These are phyloP conservation scores for Drosophila ironensis DNA, from an alignment of 1,140 invertebrate genomes.

Conservation along the genomic window DNA sequence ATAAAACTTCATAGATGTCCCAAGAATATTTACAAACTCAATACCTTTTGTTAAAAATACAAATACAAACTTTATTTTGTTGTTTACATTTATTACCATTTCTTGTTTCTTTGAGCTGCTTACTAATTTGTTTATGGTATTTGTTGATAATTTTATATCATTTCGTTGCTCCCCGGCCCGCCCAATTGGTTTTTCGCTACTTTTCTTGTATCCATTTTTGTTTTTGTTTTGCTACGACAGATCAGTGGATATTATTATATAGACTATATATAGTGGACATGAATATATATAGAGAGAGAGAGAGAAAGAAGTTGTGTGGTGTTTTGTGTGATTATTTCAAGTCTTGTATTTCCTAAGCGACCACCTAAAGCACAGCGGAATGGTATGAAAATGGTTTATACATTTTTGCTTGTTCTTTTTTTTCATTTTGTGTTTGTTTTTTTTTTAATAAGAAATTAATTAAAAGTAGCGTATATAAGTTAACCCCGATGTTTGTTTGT, in stretches of 20 bases:
- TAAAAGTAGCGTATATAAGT: slow-evolving; percentile 65
- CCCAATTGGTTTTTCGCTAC: slow-evolving; percentile 38
- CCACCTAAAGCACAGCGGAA: slow-evolving; percentile 58
- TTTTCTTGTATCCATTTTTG: too few relatives aligned
- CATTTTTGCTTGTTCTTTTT: slow-evolving; percentile 1
- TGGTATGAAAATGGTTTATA: slow-evolving; percentile 49
- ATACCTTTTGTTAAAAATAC: not conserved
- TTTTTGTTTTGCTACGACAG: slow-evolving; percentile 33
- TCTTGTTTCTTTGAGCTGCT: not conserved
- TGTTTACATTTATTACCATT: not conserved
- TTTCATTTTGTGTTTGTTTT: slow-evolving; percentile 4
- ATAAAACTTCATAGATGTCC: too few relatives aligned
- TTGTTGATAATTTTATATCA: not conserved
- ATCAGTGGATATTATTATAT: slow-evolving; percentile 13
- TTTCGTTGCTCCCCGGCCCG: slow-evolving; percentile 6
- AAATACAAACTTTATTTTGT: not conserved
- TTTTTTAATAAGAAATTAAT: slow-evolving; percentile 48
- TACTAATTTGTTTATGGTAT: not conserved
- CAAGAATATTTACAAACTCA: too few relatives aligned
- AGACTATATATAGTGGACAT: slow-evolving; percentile 19
- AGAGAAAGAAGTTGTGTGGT: slow-evolving; percentile 1
- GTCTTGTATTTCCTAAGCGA: slow-evolving; percentile 47
- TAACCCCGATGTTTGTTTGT: slow-evolving; percentile 35
- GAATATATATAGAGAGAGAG: slow-evolving; percentile 6
- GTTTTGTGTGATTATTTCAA: slow-evolving; percentile 23